Conservation (phyloP, 1,140 invertebrate genomes). For the Euura lappo region DNA sequence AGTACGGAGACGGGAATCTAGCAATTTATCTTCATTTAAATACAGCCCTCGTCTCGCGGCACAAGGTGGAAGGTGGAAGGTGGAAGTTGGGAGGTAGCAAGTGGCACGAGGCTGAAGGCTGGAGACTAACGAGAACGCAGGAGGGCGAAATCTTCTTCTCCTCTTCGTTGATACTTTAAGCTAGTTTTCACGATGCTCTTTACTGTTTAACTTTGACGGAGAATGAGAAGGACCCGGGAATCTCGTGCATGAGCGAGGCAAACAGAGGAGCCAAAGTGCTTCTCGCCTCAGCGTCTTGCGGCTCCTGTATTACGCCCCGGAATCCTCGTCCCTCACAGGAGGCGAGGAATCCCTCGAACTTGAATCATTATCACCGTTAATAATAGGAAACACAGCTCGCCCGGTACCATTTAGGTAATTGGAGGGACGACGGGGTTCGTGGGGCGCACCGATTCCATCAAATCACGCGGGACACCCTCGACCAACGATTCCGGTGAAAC, state of each 20-base stretch:
- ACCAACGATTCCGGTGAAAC: background rate
- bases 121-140: background rate
- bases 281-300: too few species aligned
- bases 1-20: slow-evolving; percentile 29
- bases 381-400: too few species aligned
- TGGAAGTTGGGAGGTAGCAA: background rate
- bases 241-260: too few species aligned
- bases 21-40: slow-evolving; percentile 43
- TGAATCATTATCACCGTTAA: too few species aligned
- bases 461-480: background rate
- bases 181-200: slow-evolving; percentile 3
- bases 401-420: background rate
- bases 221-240: background rate
- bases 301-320: too few species aligned
- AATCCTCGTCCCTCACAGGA: too few species aligned
- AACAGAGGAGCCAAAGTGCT: too few species aligned
- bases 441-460: background rate
- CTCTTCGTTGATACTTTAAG: slow-evolving; percentile 3
- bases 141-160: background rate
- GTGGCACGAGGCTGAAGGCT: background rate
- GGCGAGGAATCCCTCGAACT: too few species aligned
- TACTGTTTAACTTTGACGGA: background rate
- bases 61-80: background rate
- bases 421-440: background rate
- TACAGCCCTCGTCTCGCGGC: slow-evolving; percentile 15